A percentile compares a stretch with the other conserved stretches of the same genome.
phyloP scores from a whole-genome alignment of 2,797 vertebrate species.

The Enoplosus armatus region DNA sequence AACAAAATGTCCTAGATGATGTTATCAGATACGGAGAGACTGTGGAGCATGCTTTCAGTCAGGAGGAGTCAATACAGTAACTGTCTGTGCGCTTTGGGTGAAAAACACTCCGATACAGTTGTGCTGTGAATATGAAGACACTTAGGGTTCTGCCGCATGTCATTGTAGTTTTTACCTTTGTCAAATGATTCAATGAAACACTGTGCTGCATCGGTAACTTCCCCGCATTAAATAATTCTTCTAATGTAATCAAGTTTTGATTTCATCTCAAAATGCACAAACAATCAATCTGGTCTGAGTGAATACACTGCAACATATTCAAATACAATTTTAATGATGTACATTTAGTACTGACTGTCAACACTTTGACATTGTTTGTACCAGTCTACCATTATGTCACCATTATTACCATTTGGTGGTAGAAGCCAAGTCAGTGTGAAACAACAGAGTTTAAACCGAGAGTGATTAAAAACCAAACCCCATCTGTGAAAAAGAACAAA shows the following conservation, averaged over 20 bases:
- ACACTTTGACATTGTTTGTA: not conserved
- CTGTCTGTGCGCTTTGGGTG: not conserved
- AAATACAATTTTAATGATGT: not conserved
- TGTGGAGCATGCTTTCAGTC: conserved; percentile 11
- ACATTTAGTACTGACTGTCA: not conserved
- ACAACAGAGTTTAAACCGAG: not conserved
- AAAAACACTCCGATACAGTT: not conserved
- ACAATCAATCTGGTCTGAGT: not conserved
- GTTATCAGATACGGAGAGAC: conserved; percentile 19
- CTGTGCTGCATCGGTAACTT: conserved; percentile 10
- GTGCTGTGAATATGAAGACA: conserved; percentile 12
- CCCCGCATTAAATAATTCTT: conserved; percentile 13
- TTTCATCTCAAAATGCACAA: conserved; percentile 13
- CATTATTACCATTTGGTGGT: too few relatives aligned
- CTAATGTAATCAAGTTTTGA: conserved; percentile 10
- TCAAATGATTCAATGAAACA: not conserved
- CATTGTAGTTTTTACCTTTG: too few relatives aligned
- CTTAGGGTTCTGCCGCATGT: not conserved
- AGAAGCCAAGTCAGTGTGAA: not conserved
- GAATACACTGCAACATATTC: not conserved
- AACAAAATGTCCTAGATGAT: conserved; percentile 58
- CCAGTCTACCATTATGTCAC: not conserved
- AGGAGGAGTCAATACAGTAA: not conserved
- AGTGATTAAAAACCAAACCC: not conserved
- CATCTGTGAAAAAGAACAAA: not conserved